A percentile compares a stretch with the other conserved stretches of the same genome.
Evolutionary conservation across 2,888 invertebrate species (phyloP).

Genomic region (Dryobotodes eremita): DNA sequence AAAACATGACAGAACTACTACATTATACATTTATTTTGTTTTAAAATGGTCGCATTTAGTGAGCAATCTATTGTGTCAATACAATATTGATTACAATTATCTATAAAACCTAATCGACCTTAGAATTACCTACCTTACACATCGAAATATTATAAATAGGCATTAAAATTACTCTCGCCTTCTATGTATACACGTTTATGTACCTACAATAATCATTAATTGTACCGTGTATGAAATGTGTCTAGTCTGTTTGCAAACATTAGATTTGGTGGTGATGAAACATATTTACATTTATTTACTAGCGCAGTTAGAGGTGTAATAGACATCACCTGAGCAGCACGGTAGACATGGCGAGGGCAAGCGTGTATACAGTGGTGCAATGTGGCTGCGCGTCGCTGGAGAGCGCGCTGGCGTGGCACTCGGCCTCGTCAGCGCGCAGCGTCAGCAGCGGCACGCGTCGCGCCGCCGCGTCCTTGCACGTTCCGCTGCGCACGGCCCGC

Average conservation of each 20-base stretch:
- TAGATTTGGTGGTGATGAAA: slow-evolving; percentile 62
- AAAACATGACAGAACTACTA: slow-evolving; percentile 28
- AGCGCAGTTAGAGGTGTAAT: slow-evolving; percentile 40
- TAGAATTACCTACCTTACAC: slow-evolving; percentile 62
- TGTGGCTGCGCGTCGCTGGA: slow-evolving; percentile 91
- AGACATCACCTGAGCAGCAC: slow-evolving; percentile 84
- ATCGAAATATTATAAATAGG: slow-evolving; percentile 59
- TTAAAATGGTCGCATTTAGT: slow-evolving; percentile 58
- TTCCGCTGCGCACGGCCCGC: slow-evolving; percentile 92
- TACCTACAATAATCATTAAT: slow-evolving; percentile 73
- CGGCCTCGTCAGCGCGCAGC: slow-evolving; percentile 94
- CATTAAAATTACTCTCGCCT: slow-evolving; percentile 66
- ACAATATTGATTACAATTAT: slow-evolving; percentile 57
- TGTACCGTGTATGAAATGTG: slow-evolving; percentile 75
- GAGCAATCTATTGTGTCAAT: slow-evolving; percentile 66
- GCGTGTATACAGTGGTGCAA: slow-evolving; percentile 79
- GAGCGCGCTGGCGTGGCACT: slow-evolving; percentile 96
- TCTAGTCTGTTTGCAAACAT: slow-evolving; percentile 74
- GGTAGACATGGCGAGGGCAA: slow-evolving; percentile 79
- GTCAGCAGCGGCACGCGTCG: slow-evolving; percentile 93
- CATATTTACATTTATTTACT: slow-evolving; percentile 65
- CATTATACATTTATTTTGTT: slow-evolving; percentile 44
- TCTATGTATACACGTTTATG: slow-evolving; percentile 72
- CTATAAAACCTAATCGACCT: slow-evolving; percentile 59
- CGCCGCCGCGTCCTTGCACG: slow-evolving; percentile 93